A percentile compares a stretch with the other conserved stretches of the same genome.
Conservation (phyloP, 2,113 vertebrate genomes). For the Aegotheles bennettii region DNA sequence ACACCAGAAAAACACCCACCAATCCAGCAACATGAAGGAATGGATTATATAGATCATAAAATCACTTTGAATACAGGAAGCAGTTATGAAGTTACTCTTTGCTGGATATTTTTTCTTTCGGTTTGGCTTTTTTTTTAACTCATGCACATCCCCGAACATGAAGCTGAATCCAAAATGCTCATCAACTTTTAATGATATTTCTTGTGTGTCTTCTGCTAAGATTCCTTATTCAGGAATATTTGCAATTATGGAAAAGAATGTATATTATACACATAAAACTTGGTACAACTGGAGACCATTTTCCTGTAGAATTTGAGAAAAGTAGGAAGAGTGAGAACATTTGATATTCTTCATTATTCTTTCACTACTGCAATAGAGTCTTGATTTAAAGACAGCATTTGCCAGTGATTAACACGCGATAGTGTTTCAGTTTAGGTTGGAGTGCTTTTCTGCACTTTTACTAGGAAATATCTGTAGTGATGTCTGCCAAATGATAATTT, state of each 20-base stretch:
- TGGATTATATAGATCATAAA: background rate
- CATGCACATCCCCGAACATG: background rate
- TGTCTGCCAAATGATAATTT: slow-evolving; percentile 12
- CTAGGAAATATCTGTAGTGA: slow-evolving; percentile 9
- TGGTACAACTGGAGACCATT: background rate
- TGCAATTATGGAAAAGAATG: slow-evolving; percentile 16
- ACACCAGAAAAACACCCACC: background rate
- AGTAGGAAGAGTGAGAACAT: background rate
- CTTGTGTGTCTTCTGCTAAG: slow-evolving; percentile 33
- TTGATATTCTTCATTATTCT: slow-evolving; percentile 4
- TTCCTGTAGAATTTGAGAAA: background rate
- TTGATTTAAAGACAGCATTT: slow-evolving; percentile 21
- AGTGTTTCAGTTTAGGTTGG: slow-evolving; percentile 15
- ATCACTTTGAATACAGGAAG: background rate
- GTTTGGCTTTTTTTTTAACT: slow-evolving; percentile 45
- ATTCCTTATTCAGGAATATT: slow-evolving; percentile 5
- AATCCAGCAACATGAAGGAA: background rate
- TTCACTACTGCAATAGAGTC: background rate
- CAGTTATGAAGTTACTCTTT: slow-evolving; percentile 28
- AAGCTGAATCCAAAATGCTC: slow-evolving; percentile 56
- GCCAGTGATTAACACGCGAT: background rate
- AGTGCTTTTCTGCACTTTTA: slow-evolving; percentile 10
- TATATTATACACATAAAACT: background rate
- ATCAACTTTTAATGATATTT: slow-evolving; percentile 53
- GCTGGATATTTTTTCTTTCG: slow-evolving; percentile 32